Conservation (phyloP, 2,888 invertebrate genomes). For the Artemia sp. region DNA sequence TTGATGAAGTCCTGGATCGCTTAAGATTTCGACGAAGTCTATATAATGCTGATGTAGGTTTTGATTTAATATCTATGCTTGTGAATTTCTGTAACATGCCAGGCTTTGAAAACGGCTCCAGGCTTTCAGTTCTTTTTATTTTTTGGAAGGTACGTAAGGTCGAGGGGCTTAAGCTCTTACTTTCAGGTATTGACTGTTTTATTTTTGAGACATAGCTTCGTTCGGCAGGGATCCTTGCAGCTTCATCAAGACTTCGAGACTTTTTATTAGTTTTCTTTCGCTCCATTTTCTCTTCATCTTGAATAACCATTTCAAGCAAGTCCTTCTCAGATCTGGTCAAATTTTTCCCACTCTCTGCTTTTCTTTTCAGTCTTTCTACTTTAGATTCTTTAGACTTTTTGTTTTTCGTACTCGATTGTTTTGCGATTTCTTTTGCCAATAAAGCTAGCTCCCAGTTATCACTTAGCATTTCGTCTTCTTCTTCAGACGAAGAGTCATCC, state of each 20-base stretch:
- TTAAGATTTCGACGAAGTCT: constrained; percentile 3
- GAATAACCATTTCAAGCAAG: background rate
- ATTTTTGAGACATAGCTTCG: background rate
- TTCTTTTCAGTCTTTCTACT: constrained; percentile 3
- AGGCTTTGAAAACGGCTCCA: background rate
- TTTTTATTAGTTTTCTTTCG: background rate
- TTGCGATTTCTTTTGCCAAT: constrained; percentile 8
- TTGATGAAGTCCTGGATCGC: constrained; percentile 6
- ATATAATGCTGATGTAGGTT: background rate
- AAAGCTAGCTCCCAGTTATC: constrained; percentile 9
- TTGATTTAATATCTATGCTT: background rate
- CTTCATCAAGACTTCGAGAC: constrained; percentile 2
- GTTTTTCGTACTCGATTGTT: background rate
- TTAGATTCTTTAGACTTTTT: background rate
- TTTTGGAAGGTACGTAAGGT: background rate
- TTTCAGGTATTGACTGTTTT: constrained; percentile 1
- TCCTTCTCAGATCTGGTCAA: constrained; percentile 2
- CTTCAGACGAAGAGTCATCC: constrained; percentile 1
- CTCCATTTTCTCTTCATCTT: background rate
- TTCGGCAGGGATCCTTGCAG: background rate
- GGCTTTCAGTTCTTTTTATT: background rate
- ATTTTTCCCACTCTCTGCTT: background rate
- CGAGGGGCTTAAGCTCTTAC: constrained; percentile 6
- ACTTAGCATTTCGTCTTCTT: background rate
- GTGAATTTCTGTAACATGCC: background rate